Conservation (phyloP, 2,113 vertebrate species). For the Actenoides hombroni region DNA sequence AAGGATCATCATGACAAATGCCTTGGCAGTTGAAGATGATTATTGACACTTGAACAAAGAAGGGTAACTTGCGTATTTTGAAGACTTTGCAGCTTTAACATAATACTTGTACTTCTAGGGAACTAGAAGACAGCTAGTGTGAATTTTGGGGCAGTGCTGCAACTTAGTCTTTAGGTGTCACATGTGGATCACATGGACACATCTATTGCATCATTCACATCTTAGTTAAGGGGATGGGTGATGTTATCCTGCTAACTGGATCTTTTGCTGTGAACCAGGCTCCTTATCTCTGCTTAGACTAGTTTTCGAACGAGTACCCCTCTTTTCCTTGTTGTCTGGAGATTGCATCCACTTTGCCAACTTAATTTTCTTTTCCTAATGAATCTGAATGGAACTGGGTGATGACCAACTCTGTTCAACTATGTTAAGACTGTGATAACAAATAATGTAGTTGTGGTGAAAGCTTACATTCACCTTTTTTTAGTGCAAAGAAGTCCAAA, state of each 20-base stretch:
- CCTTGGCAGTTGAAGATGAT: not conserved
- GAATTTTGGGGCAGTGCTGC: not conserved
- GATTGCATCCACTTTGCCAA: not conserved
- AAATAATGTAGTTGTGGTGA: not conserved
- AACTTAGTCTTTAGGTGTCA: not conserved
- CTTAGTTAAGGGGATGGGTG: not conserved
- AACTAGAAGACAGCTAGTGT: not conserved
- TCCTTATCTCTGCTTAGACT: not conserved
- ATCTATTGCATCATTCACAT: rapidly evolving
- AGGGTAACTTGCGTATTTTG: not conserved
- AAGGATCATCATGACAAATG: not conserved
- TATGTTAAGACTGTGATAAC: not conserved
- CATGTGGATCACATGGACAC: not conserved
- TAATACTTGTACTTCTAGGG: not conserved
- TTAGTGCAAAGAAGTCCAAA: not conserved
- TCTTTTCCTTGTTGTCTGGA: not conserved
- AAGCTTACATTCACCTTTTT: not conserved
- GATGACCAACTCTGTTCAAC: not conserved
- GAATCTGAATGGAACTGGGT: not conserved
- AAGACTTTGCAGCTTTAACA: not conserved
- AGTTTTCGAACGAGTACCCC: not conserved
- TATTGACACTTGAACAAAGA: not conserved
- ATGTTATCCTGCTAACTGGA: not conserved
- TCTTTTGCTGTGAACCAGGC: not conserved
- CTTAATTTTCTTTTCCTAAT: not conserved